phyloP scores from a whole-genome alignment of 1,140 invertebrate genomes.

The Cydia fagiglandana region DNA sequence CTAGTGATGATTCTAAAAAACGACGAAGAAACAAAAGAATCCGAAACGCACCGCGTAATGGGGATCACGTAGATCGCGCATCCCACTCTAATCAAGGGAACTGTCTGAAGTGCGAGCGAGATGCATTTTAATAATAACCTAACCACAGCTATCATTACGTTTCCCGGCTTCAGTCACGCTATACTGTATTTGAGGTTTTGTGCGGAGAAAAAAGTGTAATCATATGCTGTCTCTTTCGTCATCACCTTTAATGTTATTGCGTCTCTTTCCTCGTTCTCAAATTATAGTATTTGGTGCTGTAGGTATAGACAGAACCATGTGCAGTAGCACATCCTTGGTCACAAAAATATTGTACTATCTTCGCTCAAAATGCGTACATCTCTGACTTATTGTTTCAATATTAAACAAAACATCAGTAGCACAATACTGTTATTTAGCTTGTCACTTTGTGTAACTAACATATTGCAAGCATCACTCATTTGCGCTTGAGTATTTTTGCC shows the following conservation, averaged over 20 bases:
- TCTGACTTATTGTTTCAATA: conserved; percentile 27
- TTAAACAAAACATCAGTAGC: conserved; percentile 47
- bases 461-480: conserved; percentile 51
- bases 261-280: conserved; percentile 17
- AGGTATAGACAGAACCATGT: background rate
- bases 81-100: conserved; percentile 59
- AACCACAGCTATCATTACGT: conserved; percentile 74
- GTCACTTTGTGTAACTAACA: conserved; percentile 47
- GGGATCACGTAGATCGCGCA: conserved; percentile 69
- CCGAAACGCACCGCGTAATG: conserved; percentile 66
- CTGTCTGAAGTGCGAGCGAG: conserved; percentile 54
- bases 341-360: background rate
- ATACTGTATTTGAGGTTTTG: conserved; percentile 44
- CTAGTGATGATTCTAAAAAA: conserved; percentile 41
- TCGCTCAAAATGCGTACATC: background rate
- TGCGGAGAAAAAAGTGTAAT: conserved; percentile 26
- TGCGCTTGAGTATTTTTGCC: conserved; percentile 20
- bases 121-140: conserved; percentile 66
- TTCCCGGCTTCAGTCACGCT: conserved; percentile 51
- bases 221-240: conserved; percentile 26
- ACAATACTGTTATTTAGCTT: conserved; percentile 47
- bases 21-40: conserved; percentile 56
- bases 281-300: conserved; percentile 13
- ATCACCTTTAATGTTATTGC: conserved; percentile 9
- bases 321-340: background rate